Base-by-base conservation (phyloP, 2,888 invertebrate species). In the Drosophila aldrichi region DNA sequence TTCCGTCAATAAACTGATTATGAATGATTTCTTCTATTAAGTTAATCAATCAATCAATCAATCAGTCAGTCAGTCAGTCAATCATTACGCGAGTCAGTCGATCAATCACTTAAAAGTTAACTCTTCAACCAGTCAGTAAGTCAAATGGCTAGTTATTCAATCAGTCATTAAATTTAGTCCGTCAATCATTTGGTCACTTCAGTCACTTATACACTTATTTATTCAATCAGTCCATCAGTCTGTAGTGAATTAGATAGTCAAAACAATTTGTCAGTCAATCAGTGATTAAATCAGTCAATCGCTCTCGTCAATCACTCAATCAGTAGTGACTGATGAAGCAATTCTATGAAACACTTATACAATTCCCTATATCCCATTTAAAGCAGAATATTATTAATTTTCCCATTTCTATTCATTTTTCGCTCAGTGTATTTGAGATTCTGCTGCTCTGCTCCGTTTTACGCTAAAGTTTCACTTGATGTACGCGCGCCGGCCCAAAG, bases 381-480 rank as follows among this genome's bases (percentile, higher is more conserved):
- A n/a, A n/a, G n/a, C n/a, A n/a, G n/a, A n/a, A n/a, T n/a, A n/a
- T n/a, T n/a, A n/a, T n/a, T n/a, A n/a, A n/a, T n/a, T n/a, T 18
- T 18, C 18, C 2, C n/a, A 25, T 7, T 5, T 29, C 10, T 10
- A 29, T 10, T 1, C 0, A 32, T 10, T 55, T 56, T 70, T 70
- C 56, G 18, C 41, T 40, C 71, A 72, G 71, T 72, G 71, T 63
- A 29, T n/a, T 12, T 34, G n/a, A 22, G 14, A 38, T 43, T 20
- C 57, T 52, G 14, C 10, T 52, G 69, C 56, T 57, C 55, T 51
- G 60, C 32, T 61, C 38, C n/a, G 34, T 16, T 43, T 14, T 22
- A 54, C 40, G 59, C 40, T 68, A 73, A 81, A 83, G 74, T 84
- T 85, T 79, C 69, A 70, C 82, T 72, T 79, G 72, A 74, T 72